Evolutionary conservation across 2,113 vertebrate species (phyloP).

Genomic region (Albula goreensis): DNA sequence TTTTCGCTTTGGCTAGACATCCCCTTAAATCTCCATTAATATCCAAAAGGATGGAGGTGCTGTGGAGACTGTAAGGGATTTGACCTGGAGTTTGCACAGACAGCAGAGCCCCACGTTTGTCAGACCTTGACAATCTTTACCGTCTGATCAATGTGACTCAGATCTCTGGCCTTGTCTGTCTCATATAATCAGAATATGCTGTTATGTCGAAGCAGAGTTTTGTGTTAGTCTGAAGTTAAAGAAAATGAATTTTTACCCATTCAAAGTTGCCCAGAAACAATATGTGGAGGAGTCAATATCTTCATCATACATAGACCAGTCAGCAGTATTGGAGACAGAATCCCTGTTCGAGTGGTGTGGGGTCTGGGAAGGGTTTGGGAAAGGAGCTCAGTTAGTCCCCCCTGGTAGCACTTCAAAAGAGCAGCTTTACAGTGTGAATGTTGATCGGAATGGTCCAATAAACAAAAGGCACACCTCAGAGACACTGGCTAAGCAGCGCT

Average conservation of each 20-base stretch:
- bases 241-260: neutral
- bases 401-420: conserved; percentile 58
- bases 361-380: conserved; percentile 11
- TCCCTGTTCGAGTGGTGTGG: conserved; percentile 30
- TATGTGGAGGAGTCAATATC: conserved; percentile 54
- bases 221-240: neutral
- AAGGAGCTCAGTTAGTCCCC: conserved; percentile 30
- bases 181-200: neutral
- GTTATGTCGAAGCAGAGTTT: neutral
- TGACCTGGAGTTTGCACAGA: conserved; percentile 19
- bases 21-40: conserved; percentile 16
- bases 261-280: conserved; percentile 7
- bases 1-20: neutral
- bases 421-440: conserved; percentile 38
- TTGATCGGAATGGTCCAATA: conserved; percentile 44
- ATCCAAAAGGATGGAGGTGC: conserved; percentile 67
- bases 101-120: conserved; percentile 14
- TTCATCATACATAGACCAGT: conserved; percentile 51
- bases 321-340: conserved; percentile 54
- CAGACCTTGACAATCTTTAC: conserved; percentile 24
- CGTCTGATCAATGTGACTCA: neutral
- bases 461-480: neutral
- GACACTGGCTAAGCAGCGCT: neutral
- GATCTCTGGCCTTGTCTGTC: neutral
- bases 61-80: conserved; percentile 15